phyloP scores from a whole-genome alignment of 2,888 invertebrate species.

The Chymomyza procnemis region DNA sequence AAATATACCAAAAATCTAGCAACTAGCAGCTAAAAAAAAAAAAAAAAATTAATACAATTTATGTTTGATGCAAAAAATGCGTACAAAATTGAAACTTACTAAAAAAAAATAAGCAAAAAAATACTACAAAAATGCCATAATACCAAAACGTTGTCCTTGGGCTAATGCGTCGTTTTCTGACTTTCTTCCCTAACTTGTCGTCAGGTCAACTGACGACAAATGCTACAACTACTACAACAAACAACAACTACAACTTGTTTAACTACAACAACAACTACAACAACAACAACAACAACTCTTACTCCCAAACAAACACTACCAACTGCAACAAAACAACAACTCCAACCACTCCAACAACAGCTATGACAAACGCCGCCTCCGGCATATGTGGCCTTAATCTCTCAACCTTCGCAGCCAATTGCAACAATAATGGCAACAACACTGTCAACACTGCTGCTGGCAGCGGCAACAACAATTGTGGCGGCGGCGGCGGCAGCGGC shows the following conservation, averaged over 20 bases:
- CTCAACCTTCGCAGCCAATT: constrained; percentile 75
- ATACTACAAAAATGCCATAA: constrained; percentile 28
- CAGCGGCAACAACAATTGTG: constrained; percentile 11
- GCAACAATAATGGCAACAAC: constrained; percentile 49
- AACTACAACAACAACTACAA: constrained; percentile 56
- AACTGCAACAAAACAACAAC: constrained; percentile 48
- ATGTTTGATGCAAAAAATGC: constrained; percentile 71
- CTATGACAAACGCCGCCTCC: constrained; percentile 75
- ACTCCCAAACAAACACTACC: constrained; percentile 64
- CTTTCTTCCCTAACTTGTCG: constrained; percentile 79
- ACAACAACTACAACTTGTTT: constrained; percentile 58
- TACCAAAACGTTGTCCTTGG: constrained; percentile 74
- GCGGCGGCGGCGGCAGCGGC: constrained; percentile 18
- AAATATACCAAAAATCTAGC: background rate
- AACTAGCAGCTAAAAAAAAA: constrained; percentile 1
- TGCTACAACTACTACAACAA: constrained; percentile 73
- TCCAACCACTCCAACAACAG: constrained; percentile 66
- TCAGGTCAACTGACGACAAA: constrained; percentile 80
- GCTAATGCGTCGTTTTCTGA: constrained; percentile 80
- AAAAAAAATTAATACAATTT: constrained; percentile 13
- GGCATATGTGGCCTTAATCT: constrained; percentile 76
- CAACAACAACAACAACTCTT: constrained; percentile 56
- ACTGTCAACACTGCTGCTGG: too few relatives aligned
- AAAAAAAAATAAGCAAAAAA: constrained; percentile 34
- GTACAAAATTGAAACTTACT: constrained; percentile 31